phyloP scores from a whole-genome alignment of 64 coral and sea anemone genomes.

The Orbicella faveolata region DNA sequence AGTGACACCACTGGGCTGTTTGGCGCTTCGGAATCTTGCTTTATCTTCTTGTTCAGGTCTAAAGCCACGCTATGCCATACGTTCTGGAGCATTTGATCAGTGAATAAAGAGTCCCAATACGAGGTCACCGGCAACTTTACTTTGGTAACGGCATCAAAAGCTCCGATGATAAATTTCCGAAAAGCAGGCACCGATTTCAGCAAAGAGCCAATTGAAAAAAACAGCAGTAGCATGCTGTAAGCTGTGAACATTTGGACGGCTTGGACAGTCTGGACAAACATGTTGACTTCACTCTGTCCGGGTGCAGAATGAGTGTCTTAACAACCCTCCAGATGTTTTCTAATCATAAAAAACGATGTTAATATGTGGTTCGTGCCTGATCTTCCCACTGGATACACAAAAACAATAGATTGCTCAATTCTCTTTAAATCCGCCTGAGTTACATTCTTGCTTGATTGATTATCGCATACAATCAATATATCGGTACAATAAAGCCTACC shows the following conservation, averaged over 20 bases:
- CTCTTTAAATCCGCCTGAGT: constrained; percentile 18
- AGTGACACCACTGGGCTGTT: constrained; percentile 28
- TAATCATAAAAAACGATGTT: constrained; percentile 5
- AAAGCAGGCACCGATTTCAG: constrained; percentile 28
- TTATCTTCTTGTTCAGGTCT: constrained; percentile 59
- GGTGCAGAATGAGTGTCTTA: neutral
- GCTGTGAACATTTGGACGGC: constrained; percentile 5
- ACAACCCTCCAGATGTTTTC: neutral
- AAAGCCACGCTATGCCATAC: constrained; percentile 45
- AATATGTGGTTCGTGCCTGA: constrained; percentile 22
- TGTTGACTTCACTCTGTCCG: neutral
- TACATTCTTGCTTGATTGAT: neutral
- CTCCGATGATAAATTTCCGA: neutral
- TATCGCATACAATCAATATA: constrained; percentile 24
- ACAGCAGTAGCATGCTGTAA: constrained; percentile 17
- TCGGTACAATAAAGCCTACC: neutral
- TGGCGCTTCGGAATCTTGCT: constrained; percentile 1
- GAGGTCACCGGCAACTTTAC: constrained; percentile 12
- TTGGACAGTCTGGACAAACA: neutral
- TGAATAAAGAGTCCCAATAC: constrained; percentile 57
- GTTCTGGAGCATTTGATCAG: constrained; percentile 49
- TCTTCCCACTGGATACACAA: constrained; percentile 12
- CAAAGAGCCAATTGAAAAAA: constrained; percentile 26
- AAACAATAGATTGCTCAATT: constrained; percentile 36
- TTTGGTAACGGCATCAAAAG: constrained; percentile 28